phyloP scores from a whole-genome alignment of 2,797 vertebrate genomes.

The Pelobates cultripes region DNA sequence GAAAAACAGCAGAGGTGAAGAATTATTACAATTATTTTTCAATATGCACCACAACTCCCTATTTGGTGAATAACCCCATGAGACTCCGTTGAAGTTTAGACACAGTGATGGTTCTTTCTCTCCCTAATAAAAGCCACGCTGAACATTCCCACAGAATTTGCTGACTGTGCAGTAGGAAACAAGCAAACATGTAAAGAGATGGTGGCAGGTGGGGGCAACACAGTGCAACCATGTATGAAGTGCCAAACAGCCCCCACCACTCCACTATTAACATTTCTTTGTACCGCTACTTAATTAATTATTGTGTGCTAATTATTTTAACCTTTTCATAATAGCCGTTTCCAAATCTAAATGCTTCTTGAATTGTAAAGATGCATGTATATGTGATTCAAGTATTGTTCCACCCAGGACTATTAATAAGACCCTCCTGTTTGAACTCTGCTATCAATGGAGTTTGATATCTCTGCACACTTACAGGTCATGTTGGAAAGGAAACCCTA shows the following conservation, averaged over 20 bases:
- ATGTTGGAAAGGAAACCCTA: too few species aligned
- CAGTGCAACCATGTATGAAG: background rate
- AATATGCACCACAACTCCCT: too few species aligned
- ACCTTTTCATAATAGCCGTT: background rate
- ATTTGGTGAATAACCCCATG: background rate
- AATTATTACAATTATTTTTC: too few species aligned
- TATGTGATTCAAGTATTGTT: too few species aligned
- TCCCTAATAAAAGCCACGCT: background rate
- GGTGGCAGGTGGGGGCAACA: background rate
- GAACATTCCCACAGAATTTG: conserved; percentile 41
- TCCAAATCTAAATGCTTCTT: too few species aligned
- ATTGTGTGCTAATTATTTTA: background rate
- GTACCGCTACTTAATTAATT: background rate
- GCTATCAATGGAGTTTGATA: too few species aligned
- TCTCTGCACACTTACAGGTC: too few species aligned
- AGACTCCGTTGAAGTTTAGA: too few species aligned
- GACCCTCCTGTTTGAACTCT: too few species aligned
- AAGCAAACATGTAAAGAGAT: conserved; percentile 23
- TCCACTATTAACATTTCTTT: background rate
- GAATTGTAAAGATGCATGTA: too few species aligned
- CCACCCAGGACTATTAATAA: too few species aligned
- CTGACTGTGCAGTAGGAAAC: conserved; percentile 17
- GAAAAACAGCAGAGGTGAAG: too few species aligned
- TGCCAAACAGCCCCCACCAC: background rate
- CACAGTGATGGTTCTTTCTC: background rate